Base-by-base conservation (phyloP, 2,113 vertebrate genomes). In the Catharus bicknelli region DNA sequence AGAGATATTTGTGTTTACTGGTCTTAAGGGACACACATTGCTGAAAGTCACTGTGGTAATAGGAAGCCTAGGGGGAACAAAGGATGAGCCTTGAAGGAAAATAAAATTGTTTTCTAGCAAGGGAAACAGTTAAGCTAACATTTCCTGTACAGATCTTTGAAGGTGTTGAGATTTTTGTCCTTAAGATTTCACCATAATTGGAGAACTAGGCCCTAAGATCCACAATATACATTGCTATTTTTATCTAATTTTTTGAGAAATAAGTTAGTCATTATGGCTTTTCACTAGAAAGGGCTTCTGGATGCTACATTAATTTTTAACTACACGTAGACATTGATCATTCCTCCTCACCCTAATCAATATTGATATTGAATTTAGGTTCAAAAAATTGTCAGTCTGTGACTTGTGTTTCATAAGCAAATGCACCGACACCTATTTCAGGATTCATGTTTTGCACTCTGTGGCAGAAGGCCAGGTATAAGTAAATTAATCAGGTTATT, bases 401-500 rank as follows among this genome's bases (percentile, higher is more conserved):
- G 50, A 36, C 30, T 70, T 53, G 20, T 61, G 42, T 92, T 94
- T 72, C 48, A 38, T 64, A 68, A 92, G 20, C 22, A 92, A 92
- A 86, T 18, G 10, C 61, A 63, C 9, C 5, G 1, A 74, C 19
- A 19, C 40, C 70, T 64, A n/a, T 54, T 87, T 90, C 88, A 82
- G 66, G 62, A 84, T 90, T 78, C 80, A 25, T 69, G 16, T 61
- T 68, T 64, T 64, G 22, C 16, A 45, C 42, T 88, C 67, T n/a
- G 21, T 83, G 63, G 78, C 82, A 90, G 70, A 79, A 92, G 23
- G 89, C 74, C 81, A 83, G 27, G 45, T 77, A 63, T 80, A 91
- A 95, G 92, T 91, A 95, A 93, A 90, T 93, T 86, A 95, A 89
- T 92, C 72, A 25, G 47, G 68, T 66, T 95, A 89, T 90, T 93